Evolutionary conservation across 2,888 invertebrate genomes (phyloP), one percentile per base, ranked within the genome.

Genomic region (Altica lythri): DNA sequence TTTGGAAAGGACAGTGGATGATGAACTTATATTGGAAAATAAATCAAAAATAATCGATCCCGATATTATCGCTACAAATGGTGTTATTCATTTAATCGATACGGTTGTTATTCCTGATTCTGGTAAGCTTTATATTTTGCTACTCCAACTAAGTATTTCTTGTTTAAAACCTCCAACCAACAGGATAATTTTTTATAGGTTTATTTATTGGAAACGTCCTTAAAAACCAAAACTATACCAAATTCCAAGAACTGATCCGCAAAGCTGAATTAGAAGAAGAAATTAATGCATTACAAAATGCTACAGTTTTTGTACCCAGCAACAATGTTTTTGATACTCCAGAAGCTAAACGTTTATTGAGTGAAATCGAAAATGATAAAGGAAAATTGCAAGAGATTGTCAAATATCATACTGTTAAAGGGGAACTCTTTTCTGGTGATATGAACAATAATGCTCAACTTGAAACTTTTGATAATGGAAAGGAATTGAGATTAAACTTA

Each of bases 61-160:
- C 2, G 88, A 89, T 69, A 75, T 83, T 19, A 81, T 89, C 74
- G 86, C 82, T 8, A 85, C 83, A 1, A 88, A 89, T 73, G 89
- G 89, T n/a, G 86, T 89, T 1, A 69, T 89, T 18, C 86, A 89
- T 70, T 77, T 85, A 18, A 80, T 89, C 58, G 86, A 88, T 65
- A 79, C 80, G 2, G 80, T 88, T 17, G 70, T 88, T 35, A 79
- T 86, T 46, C 86, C 87, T 0, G 81, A 85, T 57, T 80, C 82
- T 58, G 66, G 67, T 66, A 57, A 37, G 10, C 34, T 47, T 6
- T 16, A 16, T 4, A 12, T 19, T 1, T 22, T 5, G 10, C 2
- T 32, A 29, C 12, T 12, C 17, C 37, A 29, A 32, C n/a, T 32
- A 5, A 2, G 6, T 38, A 38, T 38, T 18, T 22, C 6, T 42